A percentile compares a stretch with the other conserved stretches of the same genome.
These are phyloP conservation scores for Zosterops pallidus DNA, from an alignment of 2,113 vertebrate species.

Conservation along the genomic window DNA sequence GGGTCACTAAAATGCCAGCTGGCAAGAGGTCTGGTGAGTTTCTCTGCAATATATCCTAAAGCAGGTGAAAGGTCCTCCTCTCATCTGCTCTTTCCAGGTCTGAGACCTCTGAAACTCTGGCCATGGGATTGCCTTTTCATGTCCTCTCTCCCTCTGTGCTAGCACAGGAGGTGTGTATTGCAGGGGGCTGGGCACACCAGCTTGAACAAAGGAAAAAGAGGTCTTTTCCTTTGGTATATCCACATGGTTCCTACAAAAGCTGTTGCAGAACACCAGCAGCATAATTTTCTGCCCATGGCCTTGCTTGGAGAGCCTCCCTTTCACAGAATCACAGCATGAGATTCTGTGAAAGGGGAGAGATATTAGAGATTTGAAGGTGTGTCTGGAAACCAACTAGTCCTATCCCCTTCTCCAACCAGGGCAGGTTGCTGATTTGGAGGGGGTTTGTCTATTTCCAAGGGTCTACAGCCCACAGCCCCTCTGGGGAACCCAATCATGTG, in stretches of 20 bases:
- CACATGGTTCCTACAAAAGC: background rate
- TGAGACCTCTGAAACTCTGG: background rate
- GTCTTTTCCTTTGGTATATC: background rate
- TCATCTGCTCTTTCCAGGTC: background rate
- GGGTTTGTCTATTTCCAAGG: background rate
- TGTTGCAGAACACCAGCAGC: background rate
- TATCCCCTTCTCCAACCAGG: background rate
- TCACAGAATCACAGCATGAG: background rate
- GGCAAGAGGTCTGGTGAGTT: background rate
- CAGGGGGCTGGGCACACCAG: accelerated
- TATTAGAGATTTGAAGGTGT: background rate
- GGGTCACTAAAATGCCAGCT: background rate
- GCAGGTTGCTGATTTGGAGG: background rate
- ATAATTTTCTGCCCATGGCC: background rate
- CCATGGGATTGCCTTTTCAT: background rate
- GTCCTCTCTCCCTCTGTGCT: background rate
- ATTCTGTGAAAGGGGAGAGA: background rate
- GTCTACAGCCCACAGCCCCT: background rate
- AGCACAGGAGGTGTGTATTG: background rate
- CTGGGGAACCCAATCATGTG: background rate
- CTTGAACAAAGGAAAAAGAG: background rate
- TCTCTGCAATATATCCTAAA: background rate
- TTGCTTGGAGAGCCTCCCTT: background rate
- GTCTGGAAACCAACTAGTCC: background rate
- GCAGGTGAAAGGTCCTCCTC: background rate